These are phyloP conservation scores for Cantharis rufa DNA, from an alignment of 2,888 invertebrate genomes.

Conservation along the genomic window DNA sequence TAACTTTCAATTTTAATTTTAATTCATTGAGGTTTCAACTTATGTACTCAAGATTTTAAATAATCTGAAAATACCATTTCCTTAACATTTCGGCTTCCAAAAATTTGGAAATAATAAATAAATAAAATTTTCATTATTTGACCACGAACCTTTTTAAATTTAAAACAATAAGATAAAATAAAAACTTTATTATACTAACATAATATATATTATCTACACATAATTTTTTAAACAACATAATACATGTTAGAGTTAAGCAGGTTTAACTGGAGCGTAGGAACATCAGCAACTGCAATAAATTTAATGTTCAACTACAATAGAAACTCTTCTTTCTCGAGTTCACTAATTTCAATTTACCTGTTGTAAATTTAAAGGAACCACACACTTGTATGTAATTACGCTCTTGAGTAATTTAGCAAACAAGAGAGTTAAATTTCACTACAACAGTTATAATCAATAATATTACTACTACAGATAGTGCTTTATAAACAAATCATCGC, in stretches of 20 bases:
- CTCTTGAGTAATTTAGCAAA: background rate
- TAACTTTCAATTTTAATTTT: too few relatives aligned
- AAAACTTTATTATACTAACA: too few relatives aligned
- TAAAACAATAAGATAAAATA: too few relatives aligned
- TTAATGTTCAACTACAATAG: background rate
- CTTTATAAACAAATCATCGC: background rate
- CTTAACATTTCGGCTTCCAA: too few relatives aligned
- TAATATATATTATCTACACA: too few relatives aligned
- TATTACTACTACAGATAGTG: background rate
- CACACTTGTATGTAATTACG: background rate
- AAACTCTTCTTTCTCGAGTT: background rate
- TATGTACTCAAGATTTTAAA: too few relatives aligned
- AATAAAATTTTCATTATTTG: too few relatives aligned
- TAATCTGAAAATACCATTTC: too few relatives aligned
- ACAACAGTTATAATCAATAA: background rate
- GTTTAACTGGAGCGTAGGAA: background rate
- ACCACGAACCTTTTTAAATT: too few relatives aligned
- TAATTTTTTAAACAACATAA: background rate
- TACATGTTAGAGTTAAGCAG: background rate
- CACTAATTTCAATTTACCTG: background rate
- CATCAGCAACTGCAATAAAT: background rate
- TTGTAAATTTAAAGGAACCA: background rate
- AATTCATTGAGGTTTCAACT: too few relatives aligned
- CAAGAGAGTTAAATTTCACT: background rate
- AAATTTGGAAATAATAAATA: too few relatives aligned